Evolutionary conservation across 2,888 invertebrate species (phyloP).

Genomic region (Muschampia staudingeri): DNA sequence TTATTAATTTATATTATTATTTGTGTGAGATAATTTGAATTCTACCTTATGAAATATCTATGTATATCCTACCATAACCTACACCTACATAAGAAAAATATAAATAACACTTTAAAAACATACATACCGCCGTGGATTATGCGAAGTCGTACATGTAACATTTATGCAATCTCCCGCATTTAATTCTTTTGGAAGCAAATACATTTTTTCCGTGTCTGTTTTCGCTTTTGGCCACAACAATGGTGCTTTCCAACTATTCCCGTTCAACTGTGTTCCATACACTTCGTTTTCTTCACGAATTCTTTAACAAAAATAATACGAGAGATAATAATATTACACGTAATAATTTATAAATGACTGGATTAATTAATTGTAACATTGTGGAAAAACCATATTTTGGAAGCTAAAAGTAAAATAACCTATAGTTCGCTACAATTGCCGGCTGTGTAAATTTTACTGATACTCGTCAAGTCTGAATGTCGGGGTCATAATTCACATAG

Average conservation of each 20-base stretch:
- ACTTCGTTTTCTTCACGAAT: constrained; percentile 73
- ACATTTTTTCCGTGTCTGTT: constrained; percentile 76
- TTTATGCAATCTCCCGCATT: constrained; percentile 71
- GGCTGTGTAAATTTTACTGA: neutral
- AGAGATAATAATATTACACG: neutral
- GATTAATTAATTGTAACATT: neutral
- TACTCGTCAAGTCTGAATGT: neutral
- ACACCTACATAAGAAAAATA: too few relatives aligned
- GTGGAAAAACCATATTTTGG: neutral
- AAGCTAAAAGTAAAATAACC: neutral
- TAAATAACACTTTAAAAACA: too few relatives aligned
- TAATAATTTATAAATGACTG: neutral
- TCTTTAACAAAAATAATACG: constrained; percentile 65
- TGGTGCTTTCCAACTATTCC: constrained; percentile 72
- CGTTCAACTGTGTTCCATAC: constrained; percentile 73
- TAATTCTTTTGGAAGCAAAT: constrained; percentile 76
- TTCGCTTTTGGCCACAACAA: constrained; percentile 73
- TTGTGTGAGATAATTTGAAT: too few relatives aligned
- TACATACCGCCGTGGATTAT: constrained; percentile 72
- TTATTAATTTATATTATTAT: too few relatives aligned
- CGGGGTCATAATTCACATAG: neutral
- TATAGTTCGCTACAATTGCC: neutral
- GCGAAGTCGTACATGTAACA: constrained; percentile 70
- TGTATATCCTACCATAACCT: too few relatives aligned
- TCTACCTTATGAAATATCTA: too few relatives aligned